Conservation (phyloP, 2,113 vertebrate genomes). For the Phaethornis superciliosus region DNA sequence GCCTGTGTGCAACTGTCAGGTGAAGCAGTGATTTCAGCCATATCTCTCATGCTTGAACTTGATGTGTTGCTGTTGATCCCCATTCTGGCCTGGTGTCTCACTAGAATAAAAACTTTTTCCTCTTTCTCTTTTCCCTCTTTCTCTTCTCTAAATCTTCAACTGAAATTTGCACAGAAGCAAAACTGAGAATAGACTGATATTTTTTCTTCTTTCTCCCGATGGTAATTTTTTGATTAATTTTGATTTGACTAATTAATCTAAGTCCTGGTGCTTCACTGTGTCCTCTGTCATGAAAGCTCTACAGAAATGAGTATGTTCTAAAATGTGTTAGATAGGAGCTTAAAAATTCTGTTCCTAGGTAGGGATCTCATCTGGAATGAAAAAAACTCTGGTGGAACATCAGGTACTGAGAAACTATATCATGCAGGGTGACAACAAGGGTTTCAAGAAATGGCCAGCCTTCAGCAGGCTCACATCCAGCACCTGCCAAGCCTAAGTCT, state of each 20-base stretch:
- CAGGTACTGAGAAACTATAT: background rate
- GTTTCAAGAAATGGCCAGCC: background rate
- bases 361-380: background rate
- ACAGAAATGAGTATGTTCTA: background rate
- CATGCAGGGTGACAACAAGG: accelerated
- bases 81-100: background rate
- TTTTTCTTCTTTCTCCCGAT: background rate
- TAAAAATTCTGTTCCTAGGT: background rate
- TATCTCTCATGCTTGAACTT: background rate
- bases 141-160: background rate
- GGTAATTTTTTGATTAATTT: background rate
- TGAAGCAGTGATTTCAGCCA: background rate
- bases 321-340: background rate
- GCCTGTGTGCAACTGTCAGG: background rate
- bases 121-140: background rate
- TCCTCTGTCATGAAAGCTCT: background rate
- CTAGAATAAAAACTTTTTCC: background rate
- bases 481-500: background rate
- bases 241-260: background rate
- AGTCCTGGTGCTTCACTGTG: background rate
- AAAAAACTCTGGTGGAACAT: background rate
- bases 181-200: background rate
- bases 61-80: background rate
- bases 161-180: background rate
- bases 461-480: accelerated